Evolutionary conservation across 2,888 invertebrate genomes (phyloP), one percentile per base, ranked within the genome.

Genomic region (Lasioglossum lativentre): DNA sequence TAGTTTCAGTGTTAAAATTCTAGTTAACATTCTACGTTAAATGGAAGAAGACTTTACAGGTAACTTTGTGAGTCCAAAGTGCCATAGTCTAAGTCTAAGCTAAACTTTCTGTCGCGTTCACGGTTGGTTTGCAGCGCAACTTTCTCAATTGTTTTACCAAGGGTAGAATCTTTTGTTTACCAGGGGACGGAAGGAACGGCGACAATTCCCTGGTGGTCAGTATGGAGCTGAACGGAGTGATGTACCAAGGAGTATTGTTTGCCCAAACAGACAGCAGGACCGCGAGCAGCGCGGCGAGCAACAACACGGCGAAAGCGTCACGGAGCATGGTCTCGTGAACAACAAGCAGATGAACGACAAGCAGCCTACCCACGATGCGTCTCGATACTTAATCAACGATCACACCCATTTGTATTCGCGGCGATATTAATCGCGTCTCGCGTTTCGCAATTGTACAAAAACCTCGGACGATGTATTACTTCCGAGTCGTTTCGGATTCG

Each of bases 221-320:
- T 93, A 98, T 99, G 97, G 99, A 99, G 95, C 96, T 99, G 86
- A 99, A 99, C 95, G 99, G 99, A 71, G 97, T 98, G 78, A 98
- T 98, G 95, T 99, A 99, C 95, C 98, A 99, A 95, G 99, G 99
- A 34, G 98, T 99, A 14, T 96, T 99, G 12, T 98, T 98, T 95
- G 97, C 97, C 76, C 96, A 94, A 86, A 90, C 78, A 12, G 93
- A 93, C 45, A 91, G 86, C 78, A 88, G 81, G 82, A 91, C 85
- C 84, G 79, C 86, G 78, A 78, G 82, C 80, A 83, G 86, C 56
- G 89, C 91, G 59, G 83, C 89, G 8, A 85, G 85, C 52, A 90
- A 88, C 84, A 93, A 90, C 86, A 71, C 92, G 83, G 90, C 91
- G 45, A 94, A 93, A 89, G 81, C 92, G 76, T 83, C 94, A 72